These are phyloP conservation scores for Hypanus sabinus DNA, from an alignment of 2,113 vertebrate species.

Conservation along the genomic window DNA sequence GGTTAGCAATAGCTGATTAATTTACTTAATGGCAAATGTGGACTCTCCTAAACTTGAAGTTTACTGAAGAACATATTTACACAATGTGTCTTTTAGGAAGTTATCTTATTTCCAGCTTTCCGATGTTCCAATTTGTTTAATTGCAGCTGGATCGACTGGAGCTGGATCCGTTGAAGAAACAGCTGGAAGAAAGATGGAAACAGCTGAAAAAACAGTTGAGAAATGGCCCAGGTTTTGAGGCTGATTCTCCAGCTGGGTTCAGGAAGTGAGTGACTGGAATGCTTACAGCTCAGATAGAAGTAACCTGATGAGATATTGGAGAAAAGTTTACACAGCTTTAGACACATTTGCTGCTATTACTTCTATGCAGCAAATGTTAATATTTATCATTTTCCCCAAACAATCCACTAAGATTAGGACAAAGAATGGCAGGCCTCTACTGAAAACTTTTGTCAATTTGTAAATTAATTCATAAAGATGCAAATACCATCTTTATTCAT, in stretches of 20 bases:
- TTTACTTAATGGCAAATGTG: too few relatives aligned
- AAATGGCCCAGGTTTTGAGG: slow-evolving; percentile 43
- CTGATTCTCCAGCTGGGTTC: slow-evolving; percentile 43
- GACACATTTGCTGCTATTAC: neutral
- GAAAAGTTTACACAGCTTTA: neutral
- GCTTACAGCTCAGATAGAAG: neutral
- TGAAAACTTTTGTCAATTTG: neutral
- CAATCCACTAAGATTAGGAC: neutral
- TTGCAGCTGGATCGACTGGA: slow-evolving; percentile 46
- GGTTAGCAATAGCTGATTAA: too few relatives aligned
- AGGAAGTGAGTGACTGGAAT: slow-evolving; percentile 46
- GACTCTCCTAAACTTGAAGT: neutral
- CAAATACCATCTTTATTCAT: neutral
- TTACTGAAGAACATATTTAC: neutral
- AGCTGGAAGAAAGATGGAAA: slow-evolving; percentile 49
- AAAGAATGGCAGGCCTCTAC: neutral
- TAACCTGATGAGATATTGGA: neutral
- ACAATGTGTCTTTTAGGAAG: neutral
- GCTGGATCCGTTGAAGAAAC: slow-evolving; percentile 47
- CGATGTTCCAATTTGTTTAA: neutral
- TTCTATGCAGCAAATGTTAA: neutral
- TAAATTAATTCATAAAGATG: neutral
- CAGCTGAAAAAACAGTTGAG: slow-evolving; percentile 46
- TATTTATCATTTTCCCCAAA: neutral
- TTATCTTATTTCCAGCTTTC: neutral